These are phyloP conservation scores for Drosophila mimica DNA, from an alignment of 2,888 invertebrate species.

Conservation along the genomic window DNA sequence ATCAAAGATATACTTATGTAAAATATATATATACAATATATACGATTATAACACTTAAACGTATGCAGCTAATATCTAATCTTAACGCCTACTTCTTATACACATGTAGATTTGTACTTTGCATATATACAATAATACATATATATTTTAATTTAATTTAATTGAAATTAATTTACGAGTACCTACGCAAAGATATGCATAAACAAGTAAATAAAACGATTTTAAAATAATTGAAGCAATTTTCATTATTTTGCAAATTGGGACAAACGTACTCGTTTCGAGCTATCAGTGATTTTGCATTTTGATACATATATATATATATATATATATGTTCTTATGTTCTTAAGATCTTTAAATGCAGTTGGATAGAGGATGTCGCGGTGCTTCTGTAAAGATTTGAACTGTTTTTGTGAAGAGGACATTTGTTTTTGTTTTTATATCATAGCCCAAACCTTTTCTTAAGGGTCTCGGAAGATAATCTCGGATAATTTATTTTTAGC, in stretches of 20 bases:
- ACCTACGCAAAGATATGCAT: conserved; percentile 58
- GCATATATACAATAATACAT: conserved; percentile 30
- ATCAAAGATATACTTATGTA: conserved; percentile 70
- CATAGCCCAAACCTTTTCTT: background rate
- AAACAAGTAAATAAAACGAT: conserved; percentile 62
- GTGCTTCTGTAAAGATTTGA: background rate
- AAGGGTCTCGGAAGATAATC: background rate
- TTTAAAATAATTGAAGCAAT: conserved; percentile 43
- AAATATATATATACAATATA: conserved; percentile 44
- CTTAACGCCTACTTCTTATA: conserved; percentile 34
- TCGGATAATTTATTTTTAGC: conserved; percentile 6
- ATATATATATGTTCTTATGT: too few species aligned
- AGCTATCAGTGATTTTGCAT: background rate
- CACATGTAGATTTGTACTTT: conserved; percentile 44
- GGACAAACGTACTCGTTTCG: background rate
- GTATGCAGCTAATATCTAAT: conserved; percentile 46
- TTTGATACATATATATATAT: background rate
- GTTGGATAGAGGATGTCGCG: background rate
- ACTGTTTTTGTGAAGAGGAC: too few species aligned
- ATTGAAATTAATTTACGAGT: conserved; percentile 60
- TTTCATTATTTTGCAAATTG: background rate
- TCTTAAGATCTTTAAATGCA: background rate
- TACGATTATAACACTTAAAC: conserved; percentile 22
- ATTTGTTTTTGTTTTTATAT: too few species aligned
- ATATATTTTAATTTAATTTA: conserved; percentile 56